These are phyloP conservation scores for Sycobia sp. DNA, from an alignment of 1,140 invertebrate genomes.

Conservation along the genomic window DNA sequence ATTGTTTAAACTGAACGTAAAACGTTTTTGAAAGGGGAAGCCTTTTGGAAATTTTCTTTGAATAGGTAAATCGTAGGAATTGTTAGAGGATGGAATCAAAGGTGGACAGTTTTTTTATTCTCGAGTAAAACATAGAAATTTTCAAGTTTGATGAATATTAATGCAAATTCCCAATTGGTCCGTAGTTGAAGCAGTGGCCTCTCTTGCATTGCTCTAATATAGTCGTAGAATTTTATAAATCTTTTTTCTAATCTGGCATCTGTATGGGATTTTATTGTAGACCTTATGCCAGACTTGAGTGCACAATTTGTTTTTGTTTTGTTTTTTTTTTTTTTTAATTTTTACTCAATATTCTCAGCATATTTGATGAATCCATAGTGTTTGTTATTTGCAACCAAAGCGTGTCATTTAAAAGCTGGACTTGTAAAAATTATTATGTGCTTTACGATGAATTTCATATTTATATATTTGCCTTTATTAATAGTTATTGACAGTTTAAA, in stretches of 20 bases:
- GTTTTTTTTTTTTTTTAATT: too few relatives aligned
- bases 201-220: constrained; percentile 31
- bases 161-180: constrained; percentile 35
- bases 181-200: constrained; percentile 30
- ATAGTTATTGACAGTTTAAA: constrained; percentile 5
- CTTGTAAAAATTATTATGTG: neutral
- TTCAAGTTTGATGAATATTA: neutral
- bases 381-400: constrained; percentile 10
- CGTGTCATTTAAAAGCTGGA: neutral
- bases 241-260: neutral
- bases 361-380: neutral
- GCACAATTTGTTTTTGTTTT: too few relatives aligned
- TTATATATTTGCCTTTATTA: too few relatives aligned
- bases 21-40: too few relatives aligned
- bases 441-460: neutral
- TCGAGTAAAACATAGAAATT: too few relatives aligned
- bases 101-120: too few relatives aligned
- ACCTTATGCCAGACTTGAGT: neutral
- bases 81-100: too few relatives aligned
- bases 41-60: too few relatives aligned
- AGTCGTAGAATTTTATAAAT: constrained; percentile 23
- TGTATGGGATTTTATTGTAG: neutral
- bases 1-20: too few relatives aligned
- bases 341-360: too few relatives aligned
- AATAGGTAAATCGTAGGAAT: too few relatives aligned